Base-by-base conservation (phyloP, 2,797 vertebrate species). In the Scarus forsteni region DNA sequence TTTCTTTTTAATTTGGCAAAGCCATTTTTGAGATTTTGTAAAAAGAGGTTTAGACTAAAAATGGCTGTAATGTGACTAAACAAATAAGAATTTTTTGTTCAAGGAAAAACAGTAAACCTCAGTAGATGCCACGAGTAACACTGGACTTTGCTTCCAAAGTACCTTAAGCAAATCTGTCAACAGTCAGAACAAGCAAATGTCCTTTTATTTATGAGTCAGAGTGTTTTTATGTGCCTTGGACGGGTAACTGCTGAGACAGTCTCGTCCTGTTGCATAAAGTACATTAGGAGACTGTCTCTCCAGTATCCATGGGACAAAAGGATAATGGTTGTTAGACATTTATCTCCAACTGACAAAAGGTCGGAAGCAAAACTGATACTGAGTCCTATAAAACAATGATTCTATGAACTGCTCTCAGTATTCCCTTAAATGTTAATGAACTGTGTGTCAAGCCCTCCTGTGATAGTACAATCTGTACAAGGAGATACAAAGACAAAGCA, bases 321-420 rank as follows among this genome's bases (percentile, higher is more conserved):
- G 51, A 60, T 80, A 85, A 86, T 50, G 79, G 69, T 44, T 57
- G 35, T 53, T 48, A 10, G 14, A 69, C 45, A 51, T 85, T 84
- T 81, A 89, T 89, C 71, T 79, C 14, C 35, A 6, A 54, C 13
- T 19, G 48, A 77, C 69, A 75, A 75, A 42, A 65, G 42, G 58
- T 85, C 68, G 73, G n/a, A 34, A 72, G 16, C 38, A 44, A 42
- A 65, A 27, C 75, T 75, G 78, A 91, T 86, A 84, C 48, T 60
- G 51, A 48, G 15, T 63, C 68, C 61, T 62, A 46, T 89, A 80
- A 81, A 80, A 56, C 7, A 0, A 35, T 50, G 18, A 61, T 48
- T 70, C 8, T 51, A 56, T 63, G 34, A 57, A 39, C 12, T 75
- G 39, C 16, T 39, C 44, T 39, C 27, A 39, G 10, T 44, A 54